Percentiles rank a stretch among this genome's conserved stretches.
phyloP scores from a whole-genome alignment of 1,140 invertebrate species.

The Samia ricini region DNA sequence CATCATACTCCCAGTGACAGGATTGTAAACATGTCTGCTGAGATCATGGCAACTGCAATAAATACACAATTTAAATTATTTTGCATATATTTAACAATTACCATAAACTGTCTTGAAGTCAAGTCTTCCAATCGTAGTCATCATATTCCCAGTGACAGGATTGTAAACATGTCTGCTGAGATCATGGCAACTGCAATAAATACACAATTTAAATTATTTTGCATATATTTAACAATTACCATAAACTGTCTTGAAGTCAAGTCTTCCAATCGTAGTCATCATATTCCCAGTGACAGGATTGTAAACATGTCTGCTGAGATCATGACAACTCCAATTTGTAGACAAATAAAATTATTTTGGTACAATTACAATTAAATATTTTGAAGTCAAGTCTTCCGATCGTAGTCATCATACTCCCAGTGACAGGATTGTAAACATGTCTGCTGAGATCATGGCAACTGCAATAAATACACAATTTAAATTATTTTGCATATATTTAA shows the following conservation, averaged over 20 bases:
- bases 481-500: background rate
- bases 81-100: too few relatives aligned
- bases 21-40: conserved; percentile 32
- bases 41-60: conserved; percentile 18
- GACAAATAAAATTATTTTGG: too few relatives aligned
- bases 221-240: background rate
- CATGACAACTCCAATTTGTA: conserved; percentile 15
- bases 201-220: background rate
- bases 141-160: conserved; percentile 33
- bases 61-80: background rate
- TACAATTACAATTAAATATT: too few relatives aligned
- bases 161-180: conserved; percentile 31
- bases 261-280: conserved; percentile 17
- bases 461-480: background rate
- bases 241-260: background rate
- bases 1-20: conserved; percentile 45
- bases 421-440: conserved; percentile 38
- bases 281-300: conserved; percentile 33
- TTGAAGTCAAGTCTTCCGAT: conserved; percentile 1
- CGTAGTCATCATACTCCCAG: conserved; percentile 33
- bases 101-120: too few relatives aligned
- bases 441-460: conserved; percentile 28
- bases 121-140: conserved; percentile 9
- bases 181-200: conserved; percentile 17
- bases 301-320: conserved; percentile 32